Base-by-base conservation (phyloP, 2,797 vertebrate genomes). In the Leucoraja ocellata region DNA sequence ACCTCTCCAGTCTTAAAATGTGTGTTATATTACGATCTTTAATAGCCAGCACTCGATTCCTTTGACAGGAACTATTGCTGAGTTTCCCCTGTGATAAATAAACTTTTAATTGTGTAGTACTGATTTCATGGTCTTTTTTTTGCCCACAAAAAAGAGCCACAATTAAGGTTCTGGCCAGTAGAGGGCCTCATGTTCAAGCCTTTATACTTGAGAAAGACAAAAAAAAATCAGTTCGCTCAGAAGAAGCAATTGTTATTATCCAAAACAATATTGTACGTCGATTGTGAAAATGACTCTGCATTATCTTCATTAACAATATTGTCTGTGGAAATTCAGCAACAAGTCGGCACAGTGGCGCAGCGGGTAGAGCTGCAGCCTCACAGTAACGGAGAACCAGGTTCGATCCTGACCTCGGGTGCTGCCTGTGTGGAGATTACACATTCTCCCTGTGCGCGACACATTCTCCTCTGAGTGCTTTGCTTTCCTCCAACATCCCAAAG, bases 111-210 rank as follows among this genome's bases (percentile, higher is more conserved):
- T 74, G 16, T 18, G 18, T 71, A 71, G 18, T 39, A 11, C 65
- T 13, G 2, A 16, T 68, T 68, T 68, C 65, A 11, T 68, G 71
- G 71, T 54, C 71, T 73, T 74, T 74, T 74, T 74, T 25, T 25
- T 21, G 23, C 16, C n/a, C 83, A 86, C 61, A 86, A 46, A 86
- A 65, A 81, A 91, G 14, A 39, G 9, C 5, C 36, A 10, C 73
- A 39, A 25, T 92, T 65, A 46, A 76, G 39, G 71, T 4, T 88
- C 68, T 76, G 13, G 46, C 90, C 90, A 76, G 71, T 71, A 92
- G 90, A 74, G 90, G 90, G 90, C 90, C 71, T 54, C 65, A 76
- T 76, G n/a, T 18, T 76, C 90, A 92, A 25, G 28, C 28, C 39
- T 91, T 91, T 91, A 39, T 28, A 46, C 39, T 74, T 16, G 11